Percentiles rank a stretch among this genome's conserved stretches.
Evolutionary conservation across 2,113 vertebrate genomes (phyloP).

Genomic region (Otus sunia): DNA sequence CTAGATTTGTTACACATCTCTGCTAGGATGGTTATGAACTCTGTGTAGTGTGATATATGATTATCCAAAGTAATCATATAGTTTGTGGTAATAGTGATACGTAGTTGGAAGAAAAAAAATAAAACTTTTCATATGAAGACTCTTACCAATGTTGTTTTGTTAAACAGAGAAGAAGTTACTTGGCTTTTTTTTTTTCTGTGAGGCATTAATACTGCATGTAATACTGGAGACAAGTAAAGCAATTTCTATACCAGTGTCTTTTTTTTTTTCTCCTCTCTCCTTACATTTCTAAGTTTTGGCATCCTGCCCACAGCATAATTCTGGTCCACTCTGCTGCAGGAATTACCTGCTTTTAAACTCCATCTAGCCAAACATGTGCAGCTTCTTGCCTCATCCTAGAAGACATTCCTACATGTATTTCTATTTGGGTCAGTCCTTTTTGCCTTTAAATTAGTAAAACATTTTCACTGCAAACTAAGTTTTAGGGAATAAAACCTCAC

Average conservation of each 20-base stretch:
- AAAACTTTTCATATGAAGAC: neutral
- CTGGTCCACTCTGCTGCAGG: neutral
- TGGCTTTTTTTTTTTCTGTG: neutral
- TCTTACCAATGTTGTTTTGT: neutral
- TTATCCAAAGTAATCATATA: neutral
- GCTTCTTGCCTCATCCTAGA: neutral
- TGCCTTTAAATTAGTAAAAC: neutral
- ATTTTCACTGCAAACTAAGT: neutral
- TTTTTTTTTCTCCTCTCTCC: too few relatives aligned
- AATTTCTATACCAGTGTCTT: neutral
- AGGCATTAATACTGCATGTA: neutral
- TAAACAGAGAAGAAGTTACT: neutral
- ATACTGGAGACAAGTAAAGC: neutral
- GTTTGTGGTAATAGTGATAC: neutral
- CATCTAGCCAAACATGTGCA: accelerated
- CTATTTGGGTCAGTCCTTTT: neutral
- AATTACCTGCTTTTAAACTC: neutral
- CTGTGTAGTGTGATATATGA: neutral
- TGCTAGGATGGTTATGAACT: neutral
- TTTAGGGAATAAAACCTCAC: neutral
- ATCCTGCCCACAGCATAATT: neutral
- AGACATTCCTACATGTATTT: neutral
- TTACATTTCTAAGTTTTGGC: neutral
- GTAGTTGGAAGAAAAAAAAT: neutral
- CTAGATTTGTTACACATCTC: neutral